Evolutionary conservation across 2,113 vertebrate species (phyloP).

Genomic region (Oreotragus oreotragus): DNA sequence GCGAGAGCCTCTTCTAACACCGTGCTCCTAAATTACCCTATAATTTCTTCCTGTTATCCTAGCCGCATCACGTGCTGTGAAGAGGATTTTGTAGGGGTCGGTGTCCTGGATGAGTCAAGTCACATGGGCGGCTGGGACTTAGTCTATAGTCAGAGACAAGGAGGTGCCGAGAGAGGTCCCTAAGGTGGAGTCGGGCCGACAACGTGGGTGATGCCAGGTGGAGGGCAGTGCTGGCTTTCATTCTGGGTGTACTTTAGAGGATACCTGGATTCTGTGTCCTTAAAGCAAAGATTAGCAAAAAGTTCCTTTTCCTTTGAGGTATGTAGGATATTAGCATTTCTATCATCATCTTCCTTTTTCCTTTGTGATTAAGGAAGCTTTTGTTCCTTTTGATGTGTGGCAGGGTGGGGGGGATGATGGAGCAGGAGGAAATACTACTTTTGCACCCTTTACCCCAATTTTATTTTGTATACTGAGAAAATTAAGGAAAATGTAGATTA

Average conservation of each 20-base stretch:
- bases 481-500: not conserved
- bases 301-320: not conserved
- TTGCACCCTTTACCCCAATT: not conserved
- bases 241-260: not conserved
- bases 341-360: not conserved
- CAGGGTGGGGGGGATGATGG: not conserved
- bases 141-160: too few species aligned
- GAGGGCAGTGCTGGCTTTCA: not conserved
- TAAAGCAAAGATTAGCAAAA: not conserved
- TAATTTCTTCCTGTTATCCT: not conserved
- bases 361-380: not conserved
- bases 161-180: too few species aligned
- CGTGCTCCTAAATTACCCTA: not conserved
- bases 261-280: not conserved
- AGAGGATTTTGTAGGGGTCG: too few species aligned
- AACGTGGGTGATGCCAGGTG: not conserved
- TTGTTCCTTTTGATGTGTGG: not conserved
- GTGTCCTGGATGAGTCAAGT: too few species aligned
- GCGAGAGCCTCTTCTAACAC: conserved; percentile 17
- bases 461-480: not conserved
- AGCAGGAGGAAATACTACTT: not conserved
- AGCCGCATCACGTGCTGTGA: too few species aligned
- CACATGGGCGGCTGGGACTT: too few species aligned
- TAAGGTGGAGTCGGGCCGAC: too few species aligned
- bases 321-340: not conserved